Evolutionary conservation across 2,113 vertebrate genomes (phyloP), one percentile per base, ranked within the genome.

Genomic region (Seriola quinqueradiata): DNA sequence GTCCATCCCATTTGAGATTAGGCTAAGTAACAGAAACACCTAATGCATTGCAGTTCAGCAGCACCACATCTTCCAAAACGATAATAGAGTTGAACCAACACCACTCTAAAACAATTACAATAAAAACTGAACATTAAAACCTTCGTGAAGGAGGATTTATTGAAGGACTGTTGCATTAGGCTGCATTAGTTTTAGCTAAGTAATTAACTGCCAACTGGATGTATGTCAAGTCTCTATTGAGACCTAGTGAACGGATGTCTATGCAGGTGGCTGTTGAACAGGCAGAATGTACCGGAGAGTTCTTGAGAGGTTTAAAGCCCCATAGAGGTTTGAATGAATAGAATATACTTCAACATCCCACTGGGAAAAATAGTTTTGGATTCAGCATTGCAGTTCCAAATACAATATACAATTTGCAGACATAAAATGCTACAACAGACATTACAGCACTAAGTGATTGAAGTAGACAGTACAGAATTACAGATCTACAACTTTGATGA

Each of bases 231-330:
- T n/a, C 52, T 82, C 66, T 79, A 4, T 54, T 34, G 74, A 85
- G 82, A 73, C 61, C n/a, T 32, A 17, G 65, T 13, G 38, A 75
- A 60, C 7, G 21, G 65, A 75, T 84, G 67, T 84, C 23, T 74
- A 11, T 71, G 60, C 83, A 86, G 81, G 61, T 84, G 75, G 67
- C 68, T 77, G 46, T 59, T 48, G 66, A 73, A 79, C 13, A 12
- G 42, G 32, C 72, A 65, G 52, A 79, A 25, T 75, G 73, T 36
- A 84, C 19, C 23, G 44, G 28, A 28, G 59, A 57, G 34, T 34
- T 11, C 21, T 40, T 77, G n/a, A 46, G 28, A 75, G 46, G 55
- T 75, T 84, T 72, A 58, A 68, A 70, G 36, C 28, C 23, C 16
- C 8, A 8, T 1, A 21, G 19, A 40, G 4, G 4, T 7, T 38